These are phyloP conservation scores for Petrocephalus microphthalmus DNA, from an alignment of 2,113 vertebrate species.

Conservation along the genomic window DNA sequence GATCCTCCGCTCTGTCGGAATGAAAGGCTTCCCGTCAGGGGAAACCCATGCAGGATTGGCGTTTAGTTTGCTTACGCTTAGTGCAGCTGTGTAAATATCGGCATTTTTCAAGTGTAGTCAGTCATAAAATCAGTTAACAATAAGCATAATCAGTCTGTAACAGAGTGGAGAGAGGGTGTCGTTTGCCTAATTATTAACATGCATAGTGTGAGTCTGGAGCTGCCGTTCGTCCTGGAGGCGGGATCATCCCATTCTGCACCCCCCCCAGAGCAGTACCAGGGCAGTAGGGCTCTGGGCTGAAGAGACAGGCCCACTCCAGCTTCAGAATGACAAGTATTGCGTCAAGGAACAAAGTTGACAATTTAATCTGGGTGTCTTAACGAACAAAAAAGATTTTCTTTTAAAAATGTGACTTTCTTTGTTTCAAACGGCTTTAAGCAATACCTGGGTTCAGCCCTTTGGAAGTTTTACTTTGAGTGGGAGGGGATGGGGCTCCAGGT, in stretches of 20 bases:
- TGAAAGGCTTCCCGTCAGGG: not conserved
- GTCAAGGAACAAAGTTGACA: not conserved
- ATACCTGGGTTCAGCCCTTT: not conserved
- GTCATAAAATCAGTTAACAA: not conserved
- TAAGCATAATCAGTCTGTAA: not conserved
- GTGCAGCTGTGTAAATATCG: not conserved
- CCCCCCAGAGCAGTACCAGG: not conserved
- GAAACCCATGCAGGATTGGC: not conserved
- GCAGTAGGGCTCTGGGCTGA: not conserved
- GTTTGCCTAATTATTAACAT: not conserved
- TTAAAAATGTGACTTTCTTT: not conserved
- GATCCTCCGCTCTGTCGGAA: not conserved
- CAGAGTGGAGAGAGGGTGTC: not conserved
- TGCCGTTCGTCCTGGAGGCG: not conserved
- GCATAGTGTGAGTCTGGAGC: not conserved
- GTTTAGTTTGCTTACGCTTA: not conserved
- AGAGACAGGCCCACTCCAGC: not conserved
- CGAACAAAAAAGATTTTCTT: not conserved
- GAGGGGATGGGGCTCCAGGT: not conserved
- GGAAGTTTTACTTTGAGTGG: not conserved
- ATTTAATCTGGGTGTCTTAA: not conserved
- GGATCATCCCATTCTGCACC: not conserved
- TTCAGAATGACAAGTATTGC: not conserved
- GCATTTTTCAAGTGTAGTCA: not conserved
- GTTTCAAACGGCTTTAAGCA: not conserved